Conservation (phyloP, 2,888 invertebrate species). For the Phaedon cochleariae region DNA sequence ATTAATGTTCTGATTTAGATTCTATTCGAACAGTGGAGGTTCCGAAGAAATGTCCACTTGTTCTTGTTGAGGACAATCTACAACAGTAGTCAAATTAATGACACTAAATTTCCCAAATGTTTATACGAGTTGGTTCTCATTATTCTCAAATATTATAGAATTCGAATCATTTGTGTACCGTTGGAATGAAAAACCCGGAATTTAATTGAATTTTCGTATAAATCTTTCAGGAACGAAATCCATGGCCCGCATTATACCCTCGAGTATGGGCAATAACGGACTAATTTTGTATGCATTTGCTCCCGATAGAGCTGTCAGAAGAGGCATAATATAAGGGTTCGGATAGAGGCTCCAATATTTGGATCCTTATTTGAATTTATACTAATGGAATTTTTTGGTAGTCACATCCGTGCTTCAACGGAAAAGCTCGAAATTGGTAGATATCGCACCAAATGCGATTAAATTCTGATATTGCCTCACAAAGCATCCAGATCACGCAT, state of each 20-base stretch:
- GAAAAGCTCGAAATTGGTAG: not conserved
- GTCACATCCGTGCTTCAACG: not conserved
- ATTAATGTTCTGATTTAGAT: no score
- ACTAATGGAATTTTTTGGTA: conserved; percentile 32
- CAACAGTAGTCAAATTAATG: no score
- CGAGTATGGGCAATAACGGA: conserved; percentile 19
- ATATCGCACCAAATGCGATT: not conserved
- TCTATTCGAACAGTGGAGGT: no score
- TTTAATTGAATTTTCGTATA: conserved; percentile 6
- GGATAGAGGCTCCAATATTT: conserved; percentile 18
- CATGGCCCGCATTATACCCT: not conserved
- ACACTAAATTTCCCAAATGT: no score
- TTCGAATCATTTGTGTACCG: not conserved
- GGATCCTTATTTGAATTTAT: conserved; percentile 32
- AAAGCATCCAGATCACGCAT: no score
- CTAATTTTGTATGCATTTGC: conserved; percentile 33
- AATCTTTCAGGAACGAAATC: not conserved
- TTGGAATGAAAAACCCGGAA: not conserved
- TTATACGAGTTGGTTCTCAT: no score
- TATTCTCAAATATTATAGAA: not conserved
- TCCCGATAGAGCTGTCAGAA: conserved; percentile 33
- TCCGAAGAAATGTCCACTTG: no score
- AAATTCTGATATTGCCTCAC: not conserved
- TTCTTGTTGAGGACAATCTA: no score
- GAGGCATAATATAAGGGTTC: conserved; percentile 24